A percentile compares a stretch with the other conserved stretches of the same genome.
These are phyloP conservation scores for Tetanocera ferruginea DNA, from an alignment of 2,888 invertebrate genomes.

Conservation along the genomic window DNA sequence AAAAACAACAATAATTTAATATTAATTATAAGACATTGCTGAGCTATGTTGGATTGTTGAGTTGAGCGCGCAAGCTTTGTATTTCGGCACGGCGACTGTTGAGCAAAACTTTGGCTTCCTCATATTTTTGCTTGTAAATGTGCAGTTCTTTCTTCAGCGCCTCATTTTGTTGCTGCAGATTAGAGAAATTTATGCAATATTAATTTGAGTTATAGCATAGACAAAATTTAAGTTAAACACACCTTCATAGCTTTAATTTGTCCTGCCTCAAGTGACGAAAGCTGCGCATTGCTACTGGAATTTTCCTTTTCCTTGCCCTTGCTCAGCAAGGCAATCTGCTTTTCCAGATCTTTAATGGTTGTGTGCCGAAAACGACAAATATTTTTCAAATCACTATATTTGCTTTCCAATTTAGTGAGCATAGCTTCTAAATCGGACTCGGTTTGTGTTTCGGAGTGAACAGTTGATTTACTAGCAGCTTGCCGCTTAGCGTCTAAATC, in stretches of 20 bases:
- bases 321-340: slow-evolving; percentile 44
- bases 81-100: slow-evolving; percentile 49
- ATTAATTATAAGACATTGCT: slow-evolving; percentile 8
- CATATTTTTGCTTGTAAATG: slow-evolving; percentile 52
- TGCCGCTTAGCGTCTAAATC: slow-evolving; percentile 17
- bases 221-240: slow-evolving; percentile 13
- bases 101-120: slow-evolving; percentile 51
- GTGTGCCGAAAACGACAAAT: slow-evolving; percentile 59
- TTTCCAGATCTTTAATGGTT: slow-evolving; percentile 57
- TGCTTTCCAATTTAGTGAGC: slow-evolving; percentile 53
- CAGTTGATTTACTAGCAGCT: slow-evolving; percentile 24
- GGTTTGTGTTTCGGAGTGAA: slow-evolving; percentile 53
- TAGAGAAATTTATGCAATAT: slow-evolving; percentile 2
- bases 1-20: slow-evolving; percentile 35
- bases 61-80: slow-evolving; percentile 39
- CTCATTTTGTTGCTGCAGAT: slow-evolving; percentile 50
- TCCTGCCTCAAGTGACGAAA: slow-evolving; percentile 52
- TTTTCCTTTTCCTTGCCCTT: slow-evolving; percentile 52
- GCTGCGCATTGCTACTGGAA: slow-evolving; percentile 42
- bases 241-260: slow-evolving; percentile 55
- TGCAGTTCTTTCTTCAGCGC: slow-evolving; percentile 49
- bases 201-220: neutral
- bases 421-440: slow-evolving; percentile 51
- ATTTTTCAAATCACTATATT: slow-evolving; percentile 58
- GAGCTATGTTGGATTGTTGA: neutral